Conservation (phyloP, 1,140 invertebrate species). For the Aphelinus certus region DNA sequence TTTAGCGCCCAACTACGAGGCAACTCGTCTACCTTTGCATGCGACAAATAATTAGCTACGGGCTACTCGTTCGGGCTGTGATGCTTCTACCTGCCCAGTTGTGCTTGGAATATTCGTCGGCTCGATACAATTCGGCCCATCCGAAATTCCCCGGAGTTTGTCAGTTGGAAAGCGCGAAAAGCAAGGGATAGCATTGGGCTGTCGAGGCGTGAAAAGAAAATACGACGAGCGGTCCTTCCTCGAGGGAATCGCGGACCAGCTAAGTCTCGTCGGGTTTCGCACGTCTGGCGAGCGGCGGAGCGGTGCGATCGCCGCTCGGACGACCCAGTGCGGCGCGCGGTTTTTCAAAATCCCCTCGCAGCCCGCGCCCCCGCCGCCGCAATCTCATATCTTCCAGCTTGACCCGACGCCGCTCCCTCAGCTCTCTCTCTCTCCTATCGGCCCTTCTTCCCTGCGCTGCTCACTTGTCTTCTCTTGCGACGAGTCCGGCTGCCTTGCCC, state of each 20-base stretch:
- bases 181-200: no score
- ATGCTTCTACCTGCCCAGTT: no score
- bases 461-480: not conserved
- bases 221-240: not conserved
- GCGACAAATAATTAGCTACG: no score
- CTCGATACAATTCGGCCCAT: no score
- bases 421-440: not conserved
- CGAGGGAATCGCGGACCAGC: not conserved
- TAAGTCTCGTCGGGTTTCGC: conserved; percentile 17
- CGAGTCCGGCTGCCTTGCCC: no score
- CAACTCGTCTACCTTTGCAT: no score
- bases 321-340: conserved; percentile 36
- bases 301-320: conserved; percentile 33
- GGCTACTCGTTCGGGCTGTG: no score
- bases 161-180: no score
- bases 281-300: conserved; percentile 32
- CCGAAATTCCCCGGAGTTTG: no score
- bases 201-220: not conserved
- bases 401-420: no score
- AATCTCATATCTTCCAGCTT: conserved; percentile 29
- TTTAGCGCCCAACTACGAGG: no score
- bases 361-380: conserved; percentile 6
- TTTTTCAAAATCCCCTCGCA: conserved; percentile 36
- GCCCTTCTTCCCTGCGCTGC: not conserved
- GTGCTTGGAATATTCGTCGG: no score